These are phyloP conservation scores for Tachina lurida DNA, from an alignment of 2,888 invertebrate species.

Conservation along the genomic window DNA sequence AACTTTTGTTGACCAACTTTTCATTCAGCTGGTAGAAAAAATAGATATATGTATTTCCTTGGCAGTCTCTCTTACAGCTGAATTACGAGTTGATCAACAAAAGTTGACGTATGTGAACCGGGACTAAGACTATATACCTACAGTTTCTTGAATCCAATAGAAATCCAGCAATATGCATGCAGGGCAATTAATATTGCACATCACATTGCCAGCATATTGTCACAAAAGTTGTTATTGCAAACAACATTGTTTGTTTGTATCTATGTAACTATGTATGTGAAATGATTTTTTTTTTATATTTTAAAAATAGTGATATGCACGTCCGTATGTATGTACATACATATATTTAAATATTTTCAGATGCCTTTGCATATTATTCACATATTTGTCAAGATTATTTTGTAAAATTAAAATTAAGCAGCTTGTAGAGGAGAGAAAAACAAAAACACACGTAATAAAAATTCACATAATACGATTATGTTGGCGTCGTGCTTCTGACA, in stretches of 20 bases:
- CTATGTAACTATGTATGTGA: not conserved
- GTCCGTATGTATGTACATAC: not conserved
- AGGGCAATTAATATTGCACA: not conserved
- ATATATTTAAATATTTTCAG: slow-evolving; percentile 1
- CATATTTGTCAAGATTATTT: slow-evolving; percentile 52
- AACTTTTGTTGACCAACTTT: no score
- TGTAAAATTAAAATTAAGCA: slow-evolving; percentile 57
- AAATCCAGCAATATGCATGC: not conserved
- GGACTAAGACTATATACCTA: no score
- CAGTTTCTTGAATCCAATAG: no score
- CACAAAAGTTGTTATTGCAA: not conserved
- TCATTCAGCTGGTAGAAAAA: no score
- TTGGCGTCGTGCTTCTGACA: slow-evolving; percentile 44
- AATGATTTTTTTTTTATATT: no score
- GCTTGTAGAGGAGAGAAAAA: slow-evolving; percentile 27
- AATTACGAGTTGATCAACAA: no score
- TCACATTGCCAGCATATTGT: not conserved
- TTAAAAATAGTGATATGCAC: not conserved
- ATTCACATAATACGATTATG: slow-evolving; percentile 39
- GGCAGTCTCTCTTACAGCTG: no score
- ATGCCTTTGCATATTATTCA: slow-evolving; percentile 40
- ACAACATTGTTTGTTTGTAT: not conserved
- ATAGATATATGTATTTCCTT: no score
- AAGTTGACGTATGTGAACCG: no score
- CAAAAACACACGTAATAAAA: not conserved